A percentile compares a stretch with the other conserved stretches of the same genome.
phyloP scores from a whole-genome alignment of 2,888 invertebrate genomes.

The Archips crataeganus region DNA sequence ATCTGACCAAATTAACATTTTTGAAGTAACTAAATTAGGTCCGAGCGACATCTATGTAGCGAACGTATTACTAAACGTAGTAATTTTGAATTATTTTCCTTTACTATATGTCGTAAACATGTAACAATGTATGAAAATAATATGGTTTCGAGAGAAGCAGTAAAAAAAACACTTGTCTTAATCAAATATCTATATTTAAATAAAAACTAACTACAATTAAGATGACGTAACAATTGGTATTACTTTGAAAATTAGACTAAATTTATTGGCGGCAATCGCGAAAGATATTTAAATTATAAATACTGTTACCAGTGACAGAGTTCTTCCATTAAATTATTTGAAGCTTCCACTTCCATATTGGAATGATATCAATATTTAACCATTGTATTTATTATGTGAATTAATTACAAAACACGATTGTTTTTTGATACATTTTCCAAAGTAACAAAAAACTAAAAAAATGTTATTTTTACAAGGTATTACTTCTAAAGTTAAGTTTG shows the following conservation, averaged over 20 bases:
- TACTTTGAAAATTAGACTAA: not conserved
- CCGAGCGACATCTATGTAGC: constrained; percentile 8
- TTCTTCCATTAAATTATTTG: constrained; percentile 28
- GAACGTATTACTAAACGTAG: constrained; percentile 24
- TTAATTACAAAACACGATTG: not conserved
- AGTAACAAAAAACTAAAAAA: not conserved
- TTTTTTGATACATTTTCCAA: not conserved
- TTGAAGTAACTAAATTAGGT: constrained; percentile 17
- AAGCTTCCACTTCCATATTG: constrained; percentile 18
- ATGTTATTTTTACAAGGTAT: constrained; percentile 31
- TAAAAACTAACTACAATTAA: constrained; percentile 10
- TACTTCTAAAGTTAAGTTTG: constrained; percentile 51
- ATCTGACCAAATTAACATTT: constrained; percentile 50
- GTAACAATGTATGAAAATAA: not conserved
- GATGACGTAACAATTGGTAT: constrained; percentile 12
- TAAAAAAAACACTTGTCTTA: not conserved
- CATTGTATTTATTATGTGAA: not conserved
- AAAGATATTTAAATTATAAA: constrained; percentile 5
- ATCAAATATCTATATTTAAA: constrained; percentile 7
- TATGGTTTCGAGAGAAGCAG: not conserved
- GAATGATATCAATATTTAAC: constrained; percentile 7
- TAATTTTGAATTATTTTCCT: constrained; percentile 27
- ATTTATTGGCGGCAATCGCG: not conserved
- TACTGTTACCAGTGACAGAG: constrained; percentile 1
- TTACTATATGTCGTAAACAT: not conserved